These are phyloP conservation scores for Alligator mississippiensis DNA, from an alignment of 2,113 vertebrate genomes.

Conservation along the genomic window DNA sequence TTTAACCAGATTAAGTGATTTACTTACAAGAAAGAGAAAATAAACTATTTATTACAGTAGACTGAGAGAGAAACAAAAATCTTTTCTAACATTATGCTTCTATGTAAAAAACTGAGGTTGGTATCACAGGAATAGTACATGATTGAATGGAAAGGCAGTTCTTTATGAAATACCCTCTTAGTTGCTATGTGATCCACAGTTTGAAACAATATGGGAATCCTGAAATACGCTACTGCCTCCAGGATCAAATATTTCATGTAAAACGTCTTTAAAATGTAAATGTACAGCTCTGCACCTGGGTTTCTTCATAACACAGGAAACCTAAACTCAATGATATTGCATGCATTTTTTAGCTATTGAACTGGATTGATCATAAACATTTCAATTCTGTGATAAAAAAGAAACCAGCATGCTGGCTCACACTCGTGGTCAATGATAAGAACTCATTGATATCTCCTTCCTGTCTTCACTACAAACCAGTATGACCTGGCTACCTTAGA, in stretches of 20 bases:
- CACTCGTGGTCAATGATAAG: neutral
- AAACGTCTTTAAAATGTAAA: neutral
- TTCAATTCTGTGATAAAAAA: neutral
- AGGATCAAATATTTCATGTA: neutral
- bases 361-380: neutral
- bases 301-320: neutral
- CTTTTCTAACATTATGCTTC: neutral
- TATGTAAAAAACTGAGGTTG: neutral
- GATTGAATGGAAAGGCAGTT: neutral
- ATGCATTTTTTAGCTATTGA: neutral
- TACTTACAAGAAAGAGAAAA: neutral
- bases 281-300: neutral
- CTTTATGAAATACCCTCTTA: neutral
- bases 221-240: neutral
- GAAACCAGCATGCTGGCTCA: neutral
- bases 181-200: neutral
- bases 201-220: neutral
- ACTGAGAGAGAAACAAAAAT: neutral
- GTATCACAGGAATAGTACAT: neutral
- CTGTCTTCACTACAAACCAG: neutral
- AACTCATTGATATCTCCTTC: neutral
- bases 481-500: conserved; percentile 13
- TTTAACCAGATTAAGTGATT: neutral
- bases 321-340: neutral
- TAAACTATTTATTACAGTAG: neutral